A percentile compares a stretch with the other conserved stretches of the same genome.
These are phyloP conservation scores for Tanypteryx hageni DNA, from an alignment of 2,888 invertebrate species.

Conservation along the genomic window DNA sequence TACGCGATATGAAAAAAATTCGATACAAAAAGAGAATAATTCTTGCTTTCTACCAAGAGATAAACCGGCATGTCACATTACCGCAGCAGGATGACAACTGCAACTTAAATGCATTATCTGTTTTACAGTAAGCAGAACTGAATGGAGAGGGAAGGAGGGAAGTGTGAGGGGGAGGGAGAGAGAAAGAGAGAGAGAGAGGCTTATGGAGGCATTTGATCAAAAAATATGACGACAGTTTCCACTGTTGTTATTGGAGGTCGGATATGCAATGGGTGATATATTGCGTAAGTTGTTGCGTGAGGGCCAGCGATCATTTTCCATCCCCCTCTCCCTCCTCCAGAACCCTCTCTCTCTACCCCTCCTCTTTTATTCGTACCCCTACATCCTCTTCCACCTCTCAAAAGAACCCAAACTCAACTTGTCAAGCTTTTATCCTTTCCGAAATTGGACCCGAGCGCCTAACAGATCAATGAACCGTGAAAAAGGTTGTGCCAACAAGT, in stretches of 20 bases:
- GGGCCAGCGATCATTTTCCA: constrained; percentile 17
- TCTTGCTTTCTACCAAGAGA: too few relatives aligned
- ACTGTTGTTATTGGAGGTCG: neutral
- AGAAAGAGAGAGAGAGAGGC: neutral
- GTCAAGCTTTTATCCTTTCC: neutral
- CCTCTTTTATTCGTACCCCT: neutral
- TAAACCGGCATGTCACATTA: too few relatives aligned
- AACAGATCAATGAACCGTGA: constrained; percentile 42
- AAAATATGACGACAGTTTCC: constrained; percentile 48
- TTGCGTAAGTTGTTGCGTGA: neutral
- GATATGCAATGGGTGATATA: constrained; percentile 34
- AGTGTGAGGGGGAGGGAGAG: neutral
- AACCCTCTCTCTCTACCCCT: neutral
- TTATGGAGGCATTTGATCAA: neutral
- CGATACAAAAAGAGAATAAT: too few relatives aligned
- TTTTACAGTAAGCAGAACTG: too few relatives aligned
- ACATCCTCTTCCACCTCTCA: neutral
- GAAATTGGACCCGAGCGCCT: neutral
- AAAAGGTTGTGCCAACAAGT: constrained; percentile 29
- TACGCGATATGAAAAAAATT: too few relatives aligned
- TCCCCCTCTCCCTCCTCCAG: neutral
- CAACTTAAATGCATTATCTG: too few relatives aligned
- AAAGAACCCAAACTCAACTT: constrained; percentile 20
- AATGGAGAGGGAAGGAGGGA: neutral
- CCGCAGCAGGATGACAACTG: too few relatives aligned